Base-by-base conservation (phyloP, 2,113 vertebrate genomes). In the Ginglymostoma cirratum region DNA sequence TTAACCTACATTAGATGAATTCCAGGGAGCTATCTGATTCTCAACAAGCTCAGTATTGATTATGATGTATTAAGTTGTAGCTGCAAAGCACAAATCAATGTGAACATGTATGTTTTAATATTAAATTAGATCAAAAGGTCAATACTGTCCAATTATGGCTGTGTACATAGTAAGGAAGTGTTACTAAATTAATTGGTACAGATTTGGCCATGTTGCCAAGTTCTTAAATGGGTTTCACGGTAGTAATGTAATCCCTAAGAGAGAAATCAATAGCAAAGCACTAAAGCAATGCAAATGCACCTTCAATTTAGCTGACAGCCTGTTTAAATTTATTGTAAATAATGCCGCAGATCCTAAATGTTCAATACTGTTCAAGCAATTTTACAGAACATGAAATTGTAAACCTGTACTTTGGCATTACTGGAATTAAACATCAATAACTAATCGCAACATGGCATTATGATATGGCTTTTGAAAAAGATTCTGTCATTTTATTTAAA, bases 271-370 rank as follows among this genome's bases (percentile, higher is more conserved):
- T 95, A 95, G 42, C 42, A 19, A 95, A 95, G 67, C 94, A 48
- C 10, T 95, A 95, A 93, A 72, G 69, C 42, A 72, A 95, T 76
- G 94, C 69, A 95, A 95, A 76, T 95, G 24, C 45, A 52, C 67
- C 94, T 95, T 95, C 69, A 94, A 48, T 94, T 70, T 70, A 94
- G 38, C 10, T 48, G 93, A 67, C 93, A 76, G 69, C 10, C 38
- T 95, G 94, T 30, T 95, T 95, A 45, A 48, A 95, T 95, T 72
- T 72, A 95, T 52, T 52, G 69, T 72, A 95, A 95, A 76, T 95
- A 95, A 95, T 69, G 66, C 42, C 38, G 48, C 94, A 95, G 94
- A 90, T 61, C 87, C 87, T 30, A 27, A 90, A 15, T 90, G 87
- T 27, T 76, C 94, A 95, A 95, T 95, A 95, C 67, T 34, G 42